A percentile compares a stretch with the other conserved stretches of the same genome.
Conservation (phyloP, 2,797 vertebrate species). For the Astyanax mexicanus region DNA sequence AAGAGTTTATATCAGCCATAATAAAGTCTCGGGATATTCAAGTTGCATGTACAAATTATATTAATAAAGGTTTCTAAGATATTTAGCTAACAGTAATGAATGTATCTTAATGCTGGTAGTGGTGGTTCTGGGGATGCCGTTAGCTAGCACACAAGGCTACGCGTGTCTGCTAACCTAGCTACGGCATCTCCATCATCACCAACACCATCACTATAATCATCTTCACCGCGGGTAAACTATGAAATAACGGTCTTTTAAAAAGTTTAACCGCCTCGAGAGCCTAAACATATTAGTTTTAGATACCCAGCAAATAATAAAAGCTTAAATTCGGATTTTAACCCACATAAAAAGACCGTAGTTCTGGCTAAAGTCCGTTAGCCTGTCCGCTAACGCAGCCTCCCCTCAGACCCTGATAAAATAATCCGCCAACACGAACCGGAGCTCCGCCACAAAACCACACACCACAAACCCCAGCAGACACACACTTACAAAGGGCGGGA, state of each 20-base stretch:
- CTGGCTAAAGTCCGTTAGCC: not conserved
- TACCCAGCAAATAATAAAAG: not conserved
- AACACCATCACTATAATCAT: not conserved
- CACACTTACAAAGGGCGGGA: slow-evolving; percentile 72
- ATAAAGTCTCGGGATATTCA: too few relatives aligned
- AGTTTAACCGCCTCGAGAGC: not conserved
- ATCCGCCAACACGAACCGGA: not conserved
- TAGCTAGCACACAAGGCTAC: too few relatives aligned
- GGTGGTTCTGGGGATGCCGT: too few relatives aligned
- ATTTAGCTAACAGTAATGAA: too few relatives aligned
- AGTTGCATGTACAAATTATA: too few relatives aligned
- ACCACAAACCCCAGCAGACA: not conserved
- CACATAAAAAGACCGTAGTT: not conserved
- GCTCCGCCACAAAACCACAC: not conserved
- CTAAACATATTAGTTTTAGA: not conserved
- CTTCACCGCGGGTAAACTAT: not conserved
- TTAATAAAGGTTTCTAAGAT: too few relatives aligned
- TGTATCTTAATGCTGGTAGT: too few relatives aligned
- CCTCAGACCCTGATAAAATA: not conserved
- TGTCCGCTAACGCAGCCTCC: not conserved
- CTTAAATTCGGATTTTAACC: not conserved
- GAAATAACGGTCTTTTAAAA: not conserved
- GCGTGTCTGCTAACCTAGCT: too few relatives aligned
- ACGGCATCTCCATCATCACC: too few relatives aligned
- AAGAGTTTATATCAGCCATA: too few relatives aligned